Evolutionary conservation across 2,113 vertebrate genomes (phyloP).

Genomic region (Eulacestoma nigropectus): DNA sequence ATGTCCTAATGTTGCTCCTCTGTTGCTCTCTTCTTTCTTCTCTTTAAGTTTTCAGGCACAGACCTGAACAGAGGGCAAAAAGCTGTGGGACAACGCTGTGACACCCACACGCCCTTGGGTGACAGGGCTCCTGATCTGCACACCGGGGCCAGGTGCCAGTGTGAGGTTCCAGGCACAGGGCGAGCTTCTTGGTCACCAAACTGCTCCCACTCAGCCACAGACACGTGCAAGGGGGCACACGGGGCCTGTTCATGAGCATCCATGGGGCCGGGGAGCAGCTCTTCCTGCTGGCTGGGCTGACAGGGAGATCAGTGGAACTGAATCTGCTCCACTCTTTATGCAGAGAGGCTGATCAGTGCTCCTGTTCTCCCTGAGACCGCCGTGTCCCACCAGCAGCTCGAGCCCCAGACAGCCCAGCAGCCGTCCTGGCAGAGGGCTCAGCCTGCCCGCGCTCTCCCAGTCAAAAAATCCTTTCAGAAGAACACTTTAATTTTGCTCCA

Average conservation of each 20-base stretch:
- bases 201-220: neutral
- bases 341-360: neutral
- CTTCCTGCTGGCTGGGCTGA: neutral
- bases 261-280: neutral
- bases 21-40: neutral
- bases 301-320: neutral
- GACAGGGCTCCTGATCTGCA: neutral
- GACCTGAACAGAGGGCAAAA: neutral
- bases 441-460: neutral
- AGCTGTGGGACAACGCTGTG: neutral
- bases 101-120: fast-evolving
- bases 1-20: neutral
- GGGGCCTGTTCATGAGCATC: fast-evolving
- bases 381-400: neutral
- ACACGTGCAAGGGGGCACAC: fast-evolving
- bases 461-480: conserved; percentile 24
- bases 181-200: neutral
- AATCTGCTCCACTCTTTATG: neutral
- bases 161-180: neutral
- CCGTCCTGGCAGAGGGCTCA: neutral
- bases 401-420: neutral
- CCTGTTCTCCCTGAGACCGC: neutral
- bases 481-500: conserved; percentile 64
- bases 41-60: neutral
- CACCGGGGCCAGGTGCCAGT: neutral